Base-by-base conservation (phyloP, 1,140 invertebrate genomes). In the Megathymus violae region DNA sequence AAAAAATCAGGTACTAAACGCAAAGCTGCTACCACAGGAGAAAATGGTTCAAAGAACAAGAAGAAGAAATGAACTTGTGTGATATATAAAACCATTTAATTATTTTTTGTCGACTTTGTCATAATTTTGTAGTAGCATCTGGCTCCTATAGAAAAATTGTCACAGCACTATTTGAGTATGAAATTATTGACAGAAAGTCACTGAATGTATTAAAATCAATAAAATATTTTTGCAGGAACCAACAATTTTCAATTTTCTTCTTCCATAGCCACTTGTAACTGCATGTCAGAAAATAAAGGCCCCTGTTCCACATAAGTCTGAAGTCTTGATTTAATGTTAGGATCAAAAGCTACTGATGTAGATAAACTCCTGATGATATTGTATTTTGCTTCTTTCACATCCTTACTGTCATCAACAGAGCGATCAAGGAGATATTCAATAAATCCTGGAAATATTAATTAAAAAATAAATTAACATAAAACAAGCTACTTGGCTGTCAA, bases 361-460 rank as follows among this genome's bases (percentile, higher is more conserved):
- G 93, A 90, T 17, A 97, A 80, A 43, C 91, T 89, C 68, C 92
- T 92, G 4, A 97, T 92, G 13, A 97, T 92, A 62, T 94, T 93
- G 87, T 93, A 97, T 78, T 97, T 97, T 0, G 89, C 80, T 73
- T 96, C 94, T 78, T 95, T 96, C 15, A 94, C 94, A 59, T 95
- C 93, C 76, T 96, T 96, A 51, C 92, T 92, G 0, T 92, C 89
- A 78, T 96, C 95, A 0, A 92, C 88, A 48, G 92, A 92, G 19
- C 96, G 88, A 74, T 97, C 94, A 1, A 97, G 76, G 1, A 97
- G 80, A 80, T 95, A 97, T 82, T 97, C 96, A 2, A 95, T 74
- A 27, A 97, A 93, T 19, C 96, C 95, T 91, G 79, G 50, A 88
- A 91, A 54, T 43, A 65, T 38, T 69, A 48, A 66, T 60, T 40